Evolutionary conservation across 2,888 invertebrate genomes (phyloP), one percentile per base, ranked within the genome.

Genomic region (Pterostichus madidus): DNA sequence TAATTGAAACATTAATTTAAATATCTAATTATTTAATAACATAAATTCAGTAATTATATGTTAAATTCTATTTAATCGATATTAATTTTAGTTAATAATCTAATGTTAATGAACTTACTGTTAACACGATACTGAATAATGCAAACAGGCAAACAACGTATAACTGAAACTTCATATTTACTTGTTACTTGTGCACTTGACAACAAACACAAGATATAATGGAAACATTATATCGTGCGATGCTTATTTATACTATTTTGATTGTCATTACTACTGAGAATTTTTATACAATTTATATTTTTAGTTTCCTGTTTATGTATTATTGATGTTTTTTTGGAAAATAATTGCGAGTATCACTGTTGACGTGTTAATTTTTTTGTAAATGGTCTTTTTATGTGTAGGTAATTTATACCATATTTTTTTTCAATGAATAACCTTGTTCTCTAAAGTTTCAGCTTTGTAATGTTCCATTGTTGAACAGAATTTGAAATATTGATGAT

Each of bases 91-190:
- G 17, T 53, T 24, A 59, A 59, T 24, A 31, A 59, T 59, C 5
- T 32, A 64, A 39, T 35, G 35, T 32, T 35, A 64, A 61, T 61
- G 35, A 35, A 64, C 64, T 64, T 64, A 64, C 64, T 7, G 35
- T 5, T 35, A 13, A 35, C 13, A 64, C 64, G 35, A 64, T 31
- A 13, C n/a, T 13, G n/a, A 35, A 64, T 11, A 64, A 39, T 13
- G 35, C 35, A 64, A 64, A 64, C 64, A 64, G 13, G 32, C 64
- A 64, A 11, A 64, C n/a, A n/a, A 35, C 4, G 0, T 35, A n/a
- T 8, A 64, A 11, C n/a, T 13, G 6, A 31, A 13, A 10, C n/a
- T 64, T 64, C 64, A 64, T 64, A 8, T 10, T 64, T 64, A n/a
- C 11, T n/a, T n/a, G 32, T 31, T 64, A 11, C 10, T n/a, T 32